Evolutionary conservation across 2,888 invertebrate genomes (phyloP).

Genomic region (Theristus sp.): DNA sequence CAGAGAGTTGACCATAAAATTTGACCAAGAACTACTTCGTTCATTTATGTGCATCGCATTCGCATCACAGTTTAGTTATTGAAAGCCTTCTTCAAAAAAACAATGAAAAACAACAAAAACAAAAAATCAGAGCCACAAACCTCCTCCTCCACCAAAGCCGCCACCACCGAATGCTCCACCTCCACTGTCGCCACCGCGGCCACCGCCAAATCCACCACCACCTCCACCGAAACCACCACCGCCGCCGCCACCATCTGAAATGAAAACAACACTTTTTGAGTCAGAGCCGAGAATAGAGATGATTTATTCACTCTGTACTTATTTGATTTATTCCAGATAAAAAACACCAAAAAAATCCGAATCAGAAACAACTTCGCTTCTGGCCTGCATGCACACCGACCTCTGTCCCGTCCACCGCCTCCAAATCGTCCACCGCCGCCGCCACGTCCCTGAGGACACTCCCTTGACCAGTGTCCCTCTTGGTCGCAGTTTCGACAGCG

Average conservation of each 20-base stretch:
- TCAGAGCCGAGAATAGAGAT: too few relatives aligned
- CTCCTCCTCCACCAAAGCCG: neutral
- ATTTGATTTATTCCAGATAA: too few relatives aligned
- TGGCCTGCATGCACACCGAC: neutral
- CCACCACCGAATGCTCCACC: neutral
- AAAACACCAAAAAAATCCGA: too few relatives aligned
- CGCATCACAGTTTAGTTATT: too few relatives aligned
- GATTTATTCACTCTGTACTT: too few relatives aligned
- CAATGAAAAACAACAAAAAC: too few relatives aligned
- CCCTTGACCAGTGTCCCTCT: neutral
- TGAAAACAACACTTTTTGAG: neutral
- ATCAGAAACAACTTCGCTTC: neutral
- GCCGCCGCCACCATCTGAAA: neutral
- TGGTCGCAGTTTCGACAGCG: neutral
- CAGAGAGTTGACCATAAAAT: too few relatives aligned
- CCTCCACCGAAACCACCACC: neutral
- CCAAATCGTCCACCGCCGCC: neutral
- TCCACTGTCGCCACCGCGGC: neutral
- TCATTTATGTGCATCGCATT: too few relatives aligned
- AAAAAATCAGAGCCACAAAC: too few relatives aligned
- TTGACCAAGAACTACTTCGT: too few relatives aligned
- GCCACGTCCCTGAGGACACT: neutral
- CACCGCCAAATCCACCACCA: neutral
- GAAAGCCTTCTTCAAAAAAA: too few relatives aligned
- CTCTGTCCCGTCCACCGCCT: too few relatives aligned